phyloP scores from a whole-genome alignment of 2,113 vertebrate genomes.

The Vicugna pacos region DNA sequence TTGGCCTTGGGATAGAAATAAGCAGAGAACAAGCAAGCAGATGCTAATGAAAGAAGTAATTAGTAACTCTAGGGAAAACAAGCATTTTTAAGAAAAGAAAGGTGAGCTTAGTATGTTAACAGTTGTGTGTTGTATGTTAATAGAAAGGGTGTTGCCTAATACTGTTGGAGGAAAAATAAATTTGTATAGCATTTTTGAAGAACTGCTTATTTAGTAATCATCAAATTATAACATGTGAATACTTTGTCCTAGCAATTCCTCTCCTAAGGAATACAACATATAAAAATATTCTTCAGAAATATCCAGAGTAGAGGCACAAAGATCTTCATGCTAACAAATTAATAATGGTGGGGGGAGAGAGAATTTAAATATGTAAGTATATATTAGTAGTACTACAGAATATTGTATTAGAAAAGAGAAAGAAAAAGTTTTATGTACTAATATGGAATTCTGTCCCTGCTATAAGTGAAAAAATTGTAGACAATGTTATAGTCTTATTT shows the following conservation, averaged over 20 bases:
- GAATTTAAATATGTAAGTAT: not conserved
- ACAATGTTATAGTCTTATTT: not conserved
- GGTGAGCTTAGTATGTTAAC: not conserved
- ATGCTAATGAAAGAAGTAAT: not conserved
- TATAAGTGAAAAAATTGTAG: not conserved
- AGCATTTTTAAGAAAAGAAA: not conserved
- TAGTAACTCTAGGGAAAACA: not conserved
- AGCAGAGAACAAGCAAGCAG: not conserved
- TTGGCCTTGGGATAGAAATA: not conserved
- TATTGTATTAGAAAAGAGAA: not conserved
- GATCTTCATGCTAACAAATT: not conserved
- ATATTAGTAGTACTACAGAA: not conserved
- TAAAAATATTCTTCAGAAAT: not conserved
- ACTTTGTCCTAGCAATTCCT: not conserved
- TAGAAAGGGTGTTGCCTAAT: not conserved
- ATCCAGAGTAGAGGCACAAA: not conserved
- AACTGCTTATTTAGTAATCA: not conserved
- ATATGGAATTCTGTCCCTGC: not conserved
- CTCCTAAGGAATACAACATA: not conserved
- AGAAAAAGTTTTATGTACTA: not conserved
- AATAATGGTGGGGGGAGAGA: not conserved
- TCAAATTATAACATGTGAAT: not conserved
- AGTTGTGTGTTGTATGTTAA: not conserved
- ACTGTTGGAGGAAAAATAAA: not conserved
- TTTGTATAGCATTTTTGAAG: not conserved